phyloP scores from a whole-genome alignment of 2,113 vertebrate genomes.

The Anguilla japonica region DNA sequence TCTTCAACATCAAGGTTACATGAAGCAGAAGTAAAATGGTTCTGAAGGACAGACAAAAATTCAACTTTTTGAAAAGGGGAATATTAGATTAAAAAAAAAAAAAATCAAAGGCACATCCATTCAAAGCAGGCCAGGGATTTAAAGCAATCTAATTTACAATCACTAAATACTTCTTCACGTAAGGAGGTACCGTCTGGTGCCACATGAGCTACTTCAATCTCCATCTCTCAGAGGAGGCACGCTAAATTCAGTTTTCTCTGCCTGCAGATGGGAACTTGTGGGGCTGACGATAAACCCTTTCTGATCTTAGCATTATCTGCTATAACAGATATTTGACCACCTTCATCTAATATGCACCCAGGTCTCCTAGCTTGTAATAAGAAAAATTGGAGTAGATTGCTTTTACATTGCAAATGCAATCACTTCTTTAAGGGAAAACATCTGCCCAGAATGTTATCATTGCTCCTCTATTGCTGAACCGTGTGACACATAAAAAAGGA shows the following conservation, averaged over 20 bases:
- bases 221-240: constrained; percentile 23
- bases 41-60: background rate
- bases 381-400: constrained; percentile 59
- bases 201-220: constrained; percentile 44
- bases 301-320: constrained; percentile 63
- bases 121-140: constrained; percentile 22
- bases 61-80: background rate
- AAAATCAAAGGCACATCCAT: background rate
- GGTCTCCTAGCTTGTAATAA: constrained; percentile 59
- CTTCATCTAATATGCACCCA: constrained; percentile 55
- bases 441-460: constrained; percentile 45
- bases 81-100: too few relatives aligned
- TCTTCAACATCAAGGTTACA: constrained; percentile 3
- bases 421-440: constrained; percentile 61
- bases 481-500: constrained; percentile 17
- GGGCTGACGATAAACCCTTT: constrained; percentile 44
- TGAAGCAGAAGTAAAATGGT: background rate
- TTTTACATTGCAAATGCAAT: constrained; percentile 73
- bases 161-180: constrained; percentile 28
- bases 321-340: constrained; percentile 63
- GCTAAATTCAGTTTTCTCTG: constrained; percentile 28
- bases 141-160: constrained; percentile 30
- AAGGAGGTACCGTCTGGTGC: constrained; percentile 28
- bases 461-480: constrained; percentile 34
- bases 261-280: constrained; percentile 27